Conservation (phyloP, 1,140 invertebrate genomes). For the Drosophila burlai region DNA sequence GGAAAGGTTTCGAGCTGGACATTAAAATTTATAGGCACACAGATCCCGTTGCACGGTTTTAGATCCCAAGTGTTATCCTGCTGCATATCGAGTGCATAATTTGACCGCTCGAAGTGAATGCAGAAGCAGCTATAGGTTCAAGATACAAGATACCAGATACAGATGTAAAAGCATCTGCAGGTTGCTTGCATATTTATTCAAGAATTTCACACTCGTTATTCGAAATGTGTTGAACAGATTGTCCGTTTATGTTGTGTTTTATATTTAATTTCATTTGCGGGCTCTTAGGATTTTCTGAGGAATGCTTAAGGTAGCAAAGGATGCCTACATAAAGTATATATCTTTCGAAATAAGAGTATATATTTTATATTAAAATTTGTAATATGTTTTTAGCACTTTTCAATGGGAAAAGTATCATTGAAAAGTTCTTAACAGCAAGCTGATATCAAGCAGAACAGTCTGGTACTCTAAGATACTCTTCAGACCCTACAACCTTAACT, state of each 20-base stretch:
- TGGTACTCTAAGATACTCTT: too few relatives aligned
- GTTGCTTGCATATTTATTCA: constrained; percentile 73
- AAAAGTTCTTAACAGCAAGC: background rate
- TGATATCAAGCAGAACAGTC: background rate
- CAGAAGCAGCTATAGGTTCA: constrained; percentile 7
- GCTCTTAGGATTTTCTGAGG: constrained; percentile 37
- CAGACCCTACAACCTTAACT: too few relatives aligned
- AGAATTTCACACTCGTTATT: constrained; percentile 76
- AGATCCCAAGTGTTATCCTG: constrained; percentile 45
- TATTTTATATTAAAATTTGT: constrained; percentile 3
- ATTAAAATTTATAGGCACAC: constrained; percentile 59
- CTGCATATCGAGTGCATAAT: constrained; percentile 48
- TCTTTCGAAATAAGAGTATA: background rate
- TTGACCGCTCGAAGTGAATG: constrained; percentile 44
- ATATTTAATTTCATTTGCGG: constrained; percentile 37
- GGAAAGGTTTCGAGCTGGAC: constrained; percentile 56
- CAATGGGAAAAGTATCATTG: background rate
- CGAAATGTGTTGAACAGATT: constrained; percentile 79
- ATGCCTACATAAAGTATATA: background rate
- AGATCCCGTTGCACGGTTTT: constrained; percentile 65
- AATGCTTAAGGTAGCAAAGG: background rate
- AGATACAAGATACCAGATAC: constrained; percentile 6
- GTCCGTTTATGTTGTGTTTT: constrained; percentile 23
- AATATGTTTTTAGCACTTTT: background rate
- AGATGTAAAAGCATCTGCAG: constrained; percentile 44